phyloP scores from a whole-genome alignment of 2,888 invertebrate genomes.

The Caenorhabditis macrosperma region DNA sequence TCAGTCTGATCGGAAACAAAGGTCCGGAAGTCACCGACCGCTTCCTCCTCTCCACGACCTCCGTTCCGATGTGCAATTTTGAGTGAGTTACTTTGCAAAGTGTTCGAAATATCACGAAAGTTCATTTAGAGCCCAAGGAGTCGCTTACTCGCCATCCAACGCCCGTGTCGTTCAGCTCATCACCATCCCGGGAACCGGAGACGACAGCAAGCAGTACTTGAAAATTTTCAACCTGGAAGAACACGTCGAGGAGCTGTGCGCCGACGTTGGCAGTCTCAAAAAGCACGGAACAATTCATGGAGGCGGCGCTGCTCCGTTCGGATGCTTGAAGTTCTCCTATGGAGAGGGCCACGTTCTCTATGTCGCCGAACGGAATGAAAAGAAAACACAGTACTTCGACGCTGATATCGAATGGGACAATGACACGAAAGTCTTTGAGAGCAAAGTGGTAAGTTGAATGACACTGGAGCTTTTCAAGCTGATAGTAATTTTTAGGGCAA shows the following conservation, averaged over 20 bases:
- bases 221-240: slow-evolving; percentile 66
- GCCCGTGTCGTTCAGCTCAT: slow-evolving; percentile 70
- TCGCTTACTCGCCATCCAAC: slow-evolving; percentile 65
- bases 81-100: slow-evolving; percentile 63
- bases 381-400: slow-evolving; percentile 75
- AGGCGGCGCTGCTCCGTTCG: slow-evolving; percentile 67
- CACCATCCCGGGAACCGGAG: slow-evolving; percentile 70
- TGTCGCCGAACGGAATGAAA: slow-evolving; percentile 74
- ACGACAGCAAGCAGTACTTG: slow-evolving; percentile 75
- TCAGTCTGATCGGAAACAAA: slow-evolving; percentile 52
- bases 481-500: slow-evolving; percentile 76
- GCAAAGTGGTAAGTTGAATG: slow-evolving; percentile 66
- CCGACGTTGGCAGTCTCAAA: slow-evolving; percentile 70
- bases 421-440: slow-evolving; percentile 73
- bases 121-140: slow-evolving; percentile 65
- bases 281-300: slow-evolving; percentile 74
- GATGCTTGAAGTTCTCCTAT: slow-evolving; percentile 72
- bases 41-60: slow-evolving; percentile 54
- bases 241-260: slow-evolving; percentile 66
- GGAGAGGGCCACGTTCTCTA: slow-evolving; percentile 77
- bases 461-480: no score
- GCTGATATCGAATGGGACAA: slow-evolving; percentile 77
- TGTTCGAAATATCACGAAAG: no score
- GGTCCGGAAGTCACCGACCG: slow-evolving; percentile 55
- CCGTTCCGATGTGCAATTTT: slow-evolving; percentile 65